Evolutionary conservation across 23 tunicate species (phyloP), one percentile per base, ranked within the genome.

Genomic region (Trididemnum clinides): DNA sequence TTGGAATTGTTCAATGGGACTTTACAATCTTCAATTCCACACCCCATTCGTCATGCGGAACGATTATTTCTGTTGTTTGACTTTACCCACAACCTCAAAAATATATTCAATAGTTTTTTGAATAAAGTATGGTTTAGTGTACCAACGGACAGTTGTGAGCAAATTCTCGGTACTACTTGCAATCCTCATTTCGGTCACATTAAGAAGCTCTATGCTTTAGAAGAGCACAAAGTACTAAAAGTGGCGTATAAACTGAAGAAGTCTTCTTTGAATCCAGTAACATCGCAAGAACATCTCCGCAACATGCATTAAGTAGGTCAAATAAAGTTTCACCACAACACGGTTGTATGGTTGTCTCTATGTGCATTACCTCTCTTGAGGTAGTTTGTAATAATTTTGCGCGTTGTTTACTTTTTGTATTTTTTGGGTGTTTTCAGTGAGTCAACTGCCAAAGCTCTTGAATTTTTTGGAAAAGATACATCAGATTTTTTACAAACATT

Each of bases 171-270:
- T 23, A 32, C 36, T 6, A 18, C 7, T 3, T 75, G 81, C 27
- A 4, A 10, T 22, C 33, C 81, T 39, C 33, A 75, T 22, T 75
- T 75, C 21, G 7, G 5, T 75, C 81, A 75, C 33, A 37, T 75
- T 25, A 49, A 39, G 5, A 36, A 38, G 31, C 18, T 75, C 23
- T 75, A 75, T 38, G 28, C 59, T 12, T 28, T 75, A 5, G 81
- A 75, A 75, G 81, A 75, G 27, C 12, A 20, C 59, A 49, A 39
- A 37, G 25, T 63, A 21, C 25, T 75, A 30, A 35, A 75, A 37
- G 33, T 75, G 32, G 81, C 81, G 10, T 22, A 75, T 32, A 75
- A 75, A 75, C 27, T 75, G 26, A 75, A 75, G 30, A 75, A 75
- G 27, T 22, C 31, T 49, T 39, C 29, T 22, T 49, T 75, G 62